Evolutionary conservation across 1,140 invertebrate species (phyloP).

Genomic region (Formica selysi): DNA sequence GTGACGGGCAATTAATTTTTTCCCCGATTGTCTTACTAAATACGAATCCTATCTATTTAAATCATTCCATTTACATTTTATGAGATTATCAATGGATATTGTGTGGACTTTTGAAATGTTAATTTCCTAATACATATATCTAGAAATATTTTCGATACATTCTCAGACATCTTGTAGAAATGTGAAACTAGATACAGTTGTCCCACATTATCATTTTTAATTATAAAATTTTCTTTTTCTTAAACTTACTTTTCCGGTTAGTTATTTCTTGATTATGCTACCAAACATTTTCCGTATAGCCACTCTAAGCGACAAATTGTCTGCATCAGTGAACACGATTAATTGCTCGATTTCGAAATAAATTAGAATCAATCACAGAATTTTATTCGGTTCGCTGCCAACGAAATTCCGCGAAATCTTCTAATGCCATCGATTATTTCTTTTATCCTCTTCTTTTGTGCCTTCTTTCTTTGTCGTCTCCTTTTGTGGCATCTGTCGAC

Average conservation of each 20-base stretch:
- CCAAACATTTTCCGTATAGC: neutral
- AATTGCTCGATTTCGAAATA: constrained; percentile 8
- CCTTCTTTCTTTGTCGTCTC: neutral
- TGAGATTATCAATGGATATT: constrained; percentile 22
- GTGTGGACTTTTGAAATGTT: neutral
- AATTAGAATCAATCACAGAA: constrained; percentile 25
- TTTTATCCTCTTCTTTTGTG: neutral
- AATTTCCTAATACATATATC: neutral
- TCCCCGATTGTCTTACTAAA: constrained; percentile 25
- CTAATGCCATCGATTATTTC: neutral
- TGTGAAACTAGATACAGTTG: neutral
- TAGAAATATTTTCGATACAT: neutral
- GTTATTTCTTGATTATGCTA: neutral
- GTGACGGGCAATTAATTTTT: constrained; percentile 43
- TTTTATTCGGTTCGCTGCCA: neutral
- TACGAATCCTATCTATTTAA: neutral
- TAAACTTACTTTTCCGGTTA: neutral
- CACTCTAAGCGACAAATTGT: neutral
- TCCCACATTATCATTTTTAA: no score
- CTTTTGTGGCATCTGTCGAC: constrained; percentile 47
- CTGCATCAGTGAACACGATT: neutral
- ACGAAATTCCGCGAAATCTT: constrained; percentile 27
- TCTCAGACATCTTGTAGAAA: neutral
- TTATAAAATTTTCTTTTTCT: neutral
- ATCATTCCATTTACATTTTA: neutral